Base-by-base conservation (phyloP, 2,797 vertebrate genomes). In the Myiothlypis chrysogaster region DNA sequence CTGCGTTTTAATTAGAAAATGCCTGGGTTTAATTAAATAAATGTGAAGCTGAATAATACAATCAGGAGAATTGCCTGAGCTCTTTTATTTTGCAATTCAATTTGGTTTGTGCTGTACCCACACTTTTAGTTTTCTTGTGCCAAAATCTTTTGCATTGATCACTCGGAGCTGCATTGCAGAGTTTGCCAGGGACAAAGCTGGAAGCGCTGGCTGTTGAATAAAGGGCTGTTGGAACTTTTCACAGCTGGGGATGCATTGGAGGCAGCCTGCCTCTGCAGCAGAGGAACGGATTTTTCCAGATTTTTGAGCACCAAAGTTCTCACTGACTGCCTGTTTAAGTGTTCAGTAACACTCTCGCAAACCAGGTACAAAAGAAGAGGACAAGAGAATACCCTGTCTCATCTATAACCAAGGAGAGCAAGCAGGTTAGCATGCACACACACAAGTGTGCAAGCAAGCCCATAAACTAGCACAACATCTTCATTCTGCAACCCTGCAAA, bases 121-220 rank as follows among this genome's bases (percentile, higher is more conserved):
- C 87, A 49, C 66, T 96, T 96, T 39, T 4, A 5, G 83, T 55
- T 78, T 80, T 47, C 78, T 14, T 25, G 10, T 35, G 91, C 87
- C 96, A 92, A 81, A 96, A 52, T 39, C 50, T 90, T 89, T 92
- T 77, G 87, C 93, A 96, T 94, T 91, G 94, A 96, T 96, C 93
- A 32, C 70, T 68, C 0, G 4, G 73, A 91, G 61, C 96, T 96
- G 95, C 95, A 96, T 94, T 96, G 95, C 95, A 96, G 95, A 90
- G 70, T 79, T 87, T 94, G 93, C 83, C 85, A 64, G 87, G 89
- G 63, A 93, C 83, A 87, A 64, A 90, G 90, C 95, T 87, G 77
- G 85, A 89, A 90, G 91, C 5, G 0, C 73, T 43, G 80, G 87
- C 83, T 89, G 43, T 53, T 90, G 91, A 70, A 76, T 82, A 93